A percentile compares a stretch with the other conserved stretches of the same genome.
Conservation (phyloP, 2,113 vertebrate genomes). For the Dinomys branickii region DNA sequence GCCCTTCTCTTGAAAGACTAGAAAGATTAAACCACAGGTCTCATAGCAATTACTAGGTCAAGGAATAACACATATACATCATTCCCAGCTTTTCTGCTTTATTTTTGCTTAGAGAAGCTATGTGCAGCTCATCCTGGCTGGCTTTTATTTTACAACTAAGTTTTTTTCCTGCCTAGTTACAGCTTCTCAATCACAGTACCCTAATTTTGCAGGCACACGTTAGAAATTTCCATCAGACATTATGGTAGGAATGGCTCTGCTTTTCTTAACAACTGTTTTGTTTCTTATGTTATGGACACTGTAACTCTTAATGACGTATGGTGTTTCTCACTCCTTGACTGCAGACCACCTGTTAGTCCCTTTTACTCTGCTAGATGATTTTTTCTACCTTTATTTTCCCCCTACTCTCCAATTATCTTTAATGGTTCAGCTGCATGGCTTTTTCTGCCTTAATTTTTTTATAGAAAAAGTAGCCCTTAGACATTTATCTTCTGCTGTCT, state of each 20-base stretch:
- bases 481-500: not conserved
- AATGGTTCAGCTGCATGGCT: not conserved
- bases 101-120: constrained; percentile 45
- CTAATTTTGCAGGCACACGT: constrained; percentile 37
- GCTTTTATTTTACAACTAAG: constrained; percentile 18
- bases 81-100: constrained; percentile 6
- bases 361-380: not conserved
- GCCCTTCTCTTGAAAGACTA: not conserved
- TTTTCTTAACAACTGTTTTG: constrained; percentile 40
- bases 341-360: not conserved
- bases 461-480: not conserved
- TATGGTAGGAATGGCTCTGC: not conserved
- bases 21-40: not conserved
- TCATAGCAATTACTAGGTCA: not conserved
- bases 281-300: constrained; percentile 37
- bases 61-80: not conserved
- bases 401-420: not conserved
- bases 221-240: constrained; percentile 56
- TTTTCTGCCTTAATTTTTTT: constrained; percentile 17
- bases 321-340: not conserved
- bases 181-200: constrained; percentile 31
- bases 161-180: constrained; percentile 8
- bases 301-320: not conserved
- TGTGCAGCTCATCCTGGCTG: not conserved
- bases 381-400: constrained; percentile 41